These are phyloP conservation scores for Zosterops borbonicus DNA, from an alignment of 2,113 vertebrate species.

Conservation along the genomic window DNA sequence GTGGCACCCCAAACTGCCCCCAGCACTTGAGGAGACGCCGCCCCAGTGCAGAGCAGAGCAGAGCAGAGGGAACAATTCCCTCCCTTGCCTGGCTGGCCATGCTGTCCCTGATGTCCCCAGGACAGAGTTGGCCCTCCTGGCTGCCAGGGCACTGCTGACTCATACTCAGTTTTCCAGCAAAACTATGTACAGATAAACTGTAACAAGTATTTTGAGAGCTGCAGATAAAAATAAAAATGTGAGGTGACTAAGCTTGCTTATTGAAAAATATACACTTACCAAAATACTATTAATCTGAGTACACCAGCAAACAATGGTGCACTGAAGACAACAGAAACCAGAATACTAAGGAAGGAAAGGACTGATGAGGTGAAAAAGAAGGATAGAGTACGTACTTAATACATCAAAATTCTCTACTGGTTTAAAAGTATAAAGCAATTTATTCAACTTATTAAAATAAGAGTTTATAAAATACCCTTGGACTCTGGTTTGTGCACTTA, in stretches of 20 bases:
- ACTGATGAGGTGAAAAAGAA: background rate
- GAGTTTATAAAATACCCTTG: slow-evolving; percentile 42
- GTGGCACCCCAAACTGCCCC: background rate
- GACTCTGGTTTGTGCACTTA: slow-evolving; percentile 23
- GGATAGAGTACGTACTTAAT: background rate
- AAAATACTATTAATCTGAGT: background rate
- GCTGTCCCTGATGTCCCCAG: background rate
- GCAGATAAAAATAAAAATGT: background rate
- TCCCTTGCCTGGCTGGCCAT: accelerated
- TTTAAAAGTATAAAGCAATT: slow-evolving; percentile 24
- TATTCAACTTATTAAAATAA: slow-evolving; percentile 42
- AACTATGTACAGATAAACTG: background rate
- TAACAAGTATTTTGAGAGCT: background rate
- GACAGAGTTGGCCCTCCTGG: accelerated
- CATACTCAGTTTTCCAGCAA: background rate
- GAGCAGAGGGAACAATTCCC: background rate
- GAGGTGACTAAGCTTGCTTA: background rate
- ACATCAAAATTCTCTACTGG: background rate
- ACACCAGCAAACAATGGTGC: background rate
- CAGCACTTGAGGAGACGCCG: accelerated
- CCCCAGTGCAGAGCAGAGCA: background rate
- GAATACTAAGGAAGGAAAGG: background rate
- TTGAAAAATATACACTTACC: background rate
- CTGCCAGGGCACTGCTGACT: background rate
- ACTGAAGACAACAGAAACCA: background rate